These are phyloP conservation scores for Ormia ochracea DNA, from an alignment of 2,888 invertebrate genomes.

Conservation along the genomic window DNA sequence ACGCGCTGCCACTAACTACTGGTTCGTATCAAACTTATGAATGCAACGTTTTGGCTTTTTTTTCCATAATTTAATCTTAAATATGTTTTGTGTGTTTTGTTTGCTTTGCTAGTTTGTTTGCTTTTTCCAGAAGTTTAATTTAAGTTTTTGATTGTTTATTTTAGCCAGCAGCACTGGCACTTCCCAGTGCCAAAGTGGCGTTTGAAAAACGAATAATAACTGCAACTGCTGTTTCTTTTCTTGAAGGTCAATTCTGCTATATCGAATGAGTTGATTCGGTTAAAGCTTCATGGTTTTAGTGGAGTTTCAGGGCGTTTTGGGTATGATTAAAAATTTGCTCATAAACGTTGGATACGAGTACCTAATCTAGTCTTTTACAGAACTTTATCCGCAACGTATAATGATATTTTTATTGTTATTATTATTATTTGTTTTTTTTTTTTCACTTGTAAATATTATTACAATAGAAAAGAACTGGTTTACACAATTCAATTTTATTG, in stretches of 20 bases:
- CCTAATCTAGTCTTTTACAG: conserved; percentile 10
- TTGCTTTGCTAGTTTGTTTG: conserved; percentile 14
- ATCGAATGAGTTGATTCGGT: conserved; percentile 28
- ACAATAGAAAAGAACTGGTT: not conserved
- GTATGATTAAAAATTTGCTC: conserved; percentile 30
- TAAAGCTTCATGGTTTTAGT: conserved; percentile 11
- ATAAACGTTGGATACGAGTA: conserved; percentile 15
- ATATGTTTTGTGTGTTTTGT: conserved; percentile 19
- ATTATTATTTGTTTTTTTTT: not conserved
- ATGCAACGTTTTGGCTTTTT: conserved; percentile 16
- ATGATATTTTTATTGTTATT: conserved; percentile 17
- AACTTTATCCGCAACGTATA: conserved; percentile 25
- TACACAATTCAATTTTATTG: not conserved
- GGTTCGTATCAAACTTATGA: not conserved
- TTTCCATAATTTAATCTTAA: conserved; percentile 6
- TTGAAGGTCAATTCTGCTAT: conserved; percentile 59
- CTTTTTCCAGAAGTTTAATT: conserved; percentile 19
- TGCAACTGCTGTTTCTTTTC: conserved; percentile 39
- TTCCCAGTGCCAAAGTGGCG: conserved; percentile 7
- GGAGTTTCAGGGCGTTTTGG: conserved; percentile 20
- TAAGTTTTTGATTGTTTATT: conserved; percentile 27
- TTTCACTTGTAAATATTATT: not conserved
- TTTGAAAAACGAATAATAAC: conserved; percentile 19
- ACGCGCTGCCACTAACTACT: not conserved
- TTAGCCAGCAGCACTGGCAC: conserved; percentile 33